phyloP scores from a whole-genome alignment of 2,113 vertebrate genomes.

The Vicugna pacos region DNA sequence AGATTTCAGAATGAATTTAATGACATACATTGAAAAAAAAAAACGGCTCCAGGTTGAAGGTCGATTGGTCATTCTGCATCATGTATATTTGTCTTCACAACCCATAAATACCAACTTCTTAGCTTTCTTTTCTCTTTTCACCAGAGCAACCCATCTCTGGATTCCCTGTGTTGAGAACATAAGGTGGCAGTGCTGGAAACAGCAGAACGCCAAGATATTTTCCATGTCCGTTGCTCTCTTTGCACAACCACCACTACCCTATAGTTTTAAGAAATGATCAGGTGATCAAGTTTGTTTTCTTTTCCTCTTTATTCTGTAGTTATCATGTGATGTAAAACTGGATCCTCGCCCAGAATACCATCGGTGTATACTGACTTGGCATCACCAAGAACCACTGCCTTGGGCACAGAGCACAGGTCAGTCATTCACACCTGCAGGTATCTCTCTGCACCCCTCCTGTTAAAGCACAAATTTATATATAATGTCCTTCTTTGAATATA shows the following conservation, averaged over 20 bases:
- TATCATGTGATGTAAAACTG: slow-evolving; percentile 99
- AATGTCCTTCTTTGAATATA: not conserved
- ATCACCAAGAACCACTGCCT: slow-evolving; percentile 99
- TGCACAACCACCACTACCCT: not conserved
- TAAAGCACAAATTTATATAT: not conserved
- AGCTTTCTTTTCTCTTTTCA: not conserved
- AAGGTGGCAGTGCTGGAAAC: not conserved
- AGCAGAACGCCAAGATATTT: not conserved
- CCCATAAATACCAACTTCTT: not conserved
- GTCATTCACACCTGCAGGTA: slow-evolving; percentile 57
- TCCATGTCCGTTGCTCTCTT: not conserved
- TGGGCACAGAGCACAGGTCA: slow-evolving; percentile 99
- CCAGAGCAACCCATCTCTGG: not conserved
- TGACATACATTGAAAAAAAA: not conserved
- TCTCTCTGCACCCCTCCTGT: not conserved
- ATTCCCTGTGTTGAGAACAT: not conserved
- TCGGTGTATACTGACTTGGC: slow-evolving; percentile 99
- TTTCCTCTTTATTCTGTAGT: slow-evolving; percentile 86
- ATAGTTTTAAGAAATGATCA: slow-evolving; percentile 49
- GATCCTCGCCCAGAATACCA: slow-evolving; percentile 99
- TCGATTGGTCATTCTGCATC: not conserved
- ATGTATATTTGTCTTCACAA: not conserved
- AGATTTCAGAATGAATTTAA: slow-evolving; percentile 14
- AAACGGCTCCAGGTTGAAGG: not conserved
- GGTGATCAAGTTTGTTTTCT: slow-evolving; percentile 56